A percentile compares a stretch with the other conserved stretches of the same genome.
Evolutionary conservation across 2,888 invertebrate species (phyloP).

Genomic region (Pandemis corylana): DNA sequence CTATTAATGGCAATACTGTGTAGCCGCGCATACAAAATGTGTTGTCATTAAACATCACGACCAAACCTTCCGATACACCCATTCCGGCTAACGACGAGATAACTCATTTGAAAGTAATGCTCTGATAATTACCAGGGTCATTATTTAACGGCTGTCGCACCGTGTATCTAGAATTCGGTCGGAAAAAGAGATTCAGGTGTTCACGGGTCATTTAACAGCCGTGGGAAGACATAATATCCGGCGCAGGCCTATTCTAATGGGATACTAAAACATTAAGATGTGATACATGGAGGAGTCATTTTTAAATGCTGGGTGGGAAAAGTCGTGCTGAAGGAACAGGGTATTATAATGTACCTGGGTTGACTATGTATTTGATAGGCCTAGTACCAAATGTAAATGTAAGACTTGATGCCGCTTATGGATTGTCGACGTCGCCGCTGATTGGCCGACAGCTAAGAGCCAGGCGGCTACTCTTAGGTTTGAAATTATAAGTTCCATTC

Average conservation of each 20-base stretch:
- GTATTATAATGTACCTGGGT: no score
- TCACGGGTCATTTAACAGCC: constrained; percentile 41
- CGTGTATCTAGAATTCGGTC: constrained; percentile 9
- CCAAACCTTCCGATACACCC: background rate
- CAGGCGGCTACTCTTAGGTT: no score
- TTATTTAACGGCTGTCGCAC: constrained; percentile 3
- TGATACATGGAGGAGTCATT: constrained; percentile 1
- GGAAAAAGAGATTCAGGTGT: constrained; percentile 36
- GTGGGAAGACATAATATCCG: constrained; percentile 30
- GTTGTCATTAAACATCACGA: background rate
- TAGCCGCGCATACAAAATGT: background rate
- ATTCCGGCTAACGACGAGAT: constrained; percentile 17
- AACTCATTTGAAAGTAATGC: constrained; percentile 20
- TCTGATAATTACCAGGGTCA: constrained; percentile 21
- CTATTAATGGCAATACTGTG: no score
- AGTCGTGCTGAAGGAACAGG: no score
- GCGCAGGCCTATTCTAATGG: background rate
- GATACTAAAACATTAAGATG: background rate
- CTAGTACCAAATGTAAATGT: no score
- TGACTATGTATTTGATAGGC: no score
- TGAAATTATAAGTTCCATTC: no score
- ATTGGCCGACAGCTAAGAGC: no score
- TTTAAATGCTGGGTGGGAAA: background rate
- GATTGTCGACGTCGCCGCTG: no score
- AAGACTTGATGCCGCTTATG: no score